These are phyloP conservation scores for Lophotriccus pileatus DNA, from an alignment of 2,797 vertebrate species.

Conservation along the genomic window DNA sequence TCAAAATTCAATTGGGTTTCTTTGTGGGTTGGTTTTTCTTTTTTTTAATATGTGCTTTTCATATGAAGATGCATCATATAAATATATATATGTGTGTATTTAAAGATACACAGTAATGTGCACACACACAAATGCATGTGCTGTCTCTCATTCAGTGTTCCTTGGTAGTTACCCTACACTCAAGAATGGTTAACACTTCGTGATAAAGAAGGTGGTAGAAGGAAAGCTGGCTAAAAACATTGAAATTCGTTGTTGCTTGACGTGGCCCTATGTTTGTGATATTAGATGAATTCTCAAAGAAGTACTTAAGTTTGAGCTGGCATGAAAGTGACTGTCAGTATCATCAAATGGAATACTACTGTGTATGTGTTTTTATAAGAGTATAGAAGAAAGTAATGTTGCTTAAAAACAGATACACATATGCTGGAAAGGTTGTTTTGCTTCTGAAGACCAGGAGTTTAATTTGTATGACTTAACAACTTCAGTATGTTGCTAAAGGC, in stretches of 20 bases:
- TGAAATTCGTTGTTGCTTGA: background rate
- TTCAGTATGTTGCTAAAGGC: background rate
- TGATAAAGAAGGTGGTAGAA: background rate
- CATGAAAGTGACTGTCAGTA: background rate
- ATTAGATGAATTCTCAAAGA: background rate
- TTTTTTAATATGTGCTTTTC: background rate
- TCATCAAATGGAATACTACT: background rate
- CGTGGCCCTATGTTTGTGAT: background rate
- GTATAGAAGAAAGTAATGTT: background rate
- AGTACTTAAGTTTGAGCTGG: background rate
- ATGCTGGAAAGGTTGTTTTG: background rate
- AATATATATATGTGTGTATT: background rate
- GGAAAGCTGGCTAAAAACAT: background rate
- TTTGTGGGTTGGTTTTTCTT: no score
- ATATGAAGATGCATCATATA: background rate
- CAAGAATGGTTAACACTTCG: background rate
- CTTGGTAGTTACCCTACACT: background rate
- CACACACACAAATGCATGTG: accelerated
- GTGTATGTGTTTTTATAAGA: background rate
- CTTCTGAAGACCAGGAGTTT: background rate
- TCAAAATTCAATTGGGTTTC: no score
- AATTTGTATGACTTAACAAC: background rate
- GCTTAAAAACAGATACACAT: background rate
- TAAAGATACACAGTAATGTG: background rate
- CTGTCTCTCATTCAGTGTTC: background rate